These are phyloP conservation scores for Chionis minor DNA, from an alignment of 2,113 vertebrate genomes.

Conservation along the genomic window DNA sequence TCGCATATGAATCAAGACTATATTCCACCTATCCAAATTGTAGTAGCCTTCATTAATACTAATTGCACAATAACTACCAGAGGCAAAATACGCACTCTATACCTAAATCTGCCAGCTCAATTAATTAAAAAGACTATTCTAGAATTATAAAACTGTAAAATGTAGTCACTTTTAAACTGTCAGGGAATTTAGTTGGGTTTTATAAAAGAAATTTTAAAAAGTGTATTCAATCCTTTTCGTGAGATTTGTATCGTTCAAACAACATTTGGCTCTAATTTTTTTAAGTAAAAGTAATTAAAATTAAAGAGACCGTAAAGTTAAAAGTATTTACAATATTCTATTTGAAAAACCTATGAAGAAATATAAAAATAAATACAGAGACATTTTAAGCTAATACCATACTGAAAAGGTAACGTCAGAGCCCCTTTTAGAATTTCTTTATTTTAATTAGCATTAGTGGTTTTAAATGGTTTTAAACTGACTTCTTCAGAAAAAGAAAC, in stretches of 20 bases:
- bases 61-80: constrained; percentile 80
- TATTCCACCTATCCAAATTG: constrained; percentile 79
- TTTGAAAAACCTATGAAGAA: constrained; percentile 35
- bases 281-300: constrained; percentile 36
- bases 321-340: constrained; percentile 42
- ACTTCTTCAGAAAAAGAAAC: neutral
- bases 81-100: constrained; percentile 83
- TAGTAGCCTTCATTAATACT: constrained; percentile 86
- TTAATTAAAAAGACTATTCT: constrained; percentile 90
- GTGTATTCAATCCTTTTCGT: constrained; percentile 3
- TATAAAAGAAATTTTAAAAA: constrained; percentile 8
- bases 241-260: constrained; percentile 64
- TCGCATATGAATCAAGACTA: constrained; percentile 43
- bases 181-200: constrained; percentile 57
- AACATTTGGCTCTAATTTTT: constrained; percentile 7
- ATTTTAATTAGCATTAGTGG: neutral
- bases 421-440: neutral
- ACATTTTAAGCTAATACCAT: neutral
- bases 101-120: constrained; percentile 85
- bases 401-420: neutral
- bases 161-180: constrained; percentile 67
- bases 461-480: neutral
- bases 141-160: constrained; percentile 85
- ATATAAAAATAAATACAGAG: constrained; percentile 26
- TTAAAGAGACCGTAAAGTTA: constrained; percentile 42